Conservation (phyloP, 2,113 vertebrate genomes). For the Gymnorhina tibicen region DNA sequence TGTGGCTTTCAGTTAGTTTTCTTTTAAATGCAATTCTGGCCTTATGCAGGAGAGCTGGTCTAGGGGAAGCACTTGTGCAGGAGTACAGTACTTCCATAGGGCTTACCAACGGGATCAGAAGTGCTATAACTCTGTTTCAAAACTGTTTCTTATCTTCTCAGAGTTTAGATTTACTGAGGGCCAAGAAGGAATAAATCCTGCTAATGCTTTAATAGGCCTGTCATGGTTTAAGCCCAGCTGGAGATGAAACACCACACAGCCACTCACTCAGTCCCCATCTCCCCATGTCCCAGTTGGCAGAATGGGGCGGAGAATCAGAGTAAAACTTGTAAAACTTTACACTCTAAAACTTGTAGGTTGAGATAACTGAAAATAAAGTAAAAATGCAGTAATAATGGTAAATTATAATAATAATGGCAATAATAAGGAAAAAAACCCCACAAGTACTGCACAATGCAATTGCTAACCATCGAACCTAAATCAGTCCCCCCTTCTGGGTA, state of each 20-base stretch:
- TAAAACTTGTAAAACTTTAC: background rate
- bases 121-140: background rate
- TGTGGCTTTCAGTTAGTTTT: background rate
- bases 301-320: background rate
- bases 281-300: rapidly evolving
- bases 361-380: background rate
- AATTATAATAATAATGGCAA: background rate
- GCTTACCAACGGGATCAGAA: background rate
- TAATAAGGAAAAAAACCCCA: background rate
- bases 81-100: background rate
- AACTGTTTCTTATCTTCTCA: background rate
- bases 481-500: rapidly evolving
- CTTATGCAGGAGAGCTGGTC: background rate
- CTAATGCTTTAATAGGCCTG: background rate
- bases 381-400: background rate
- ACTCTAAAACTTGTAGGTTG: background rate
- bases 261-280: rapidly evolving
- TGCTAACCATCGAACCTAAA: rapidly evolving
- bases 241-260: background rate
- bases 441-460: background rate
- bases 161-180: background rate
- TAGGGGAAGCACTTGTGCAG: background rate
- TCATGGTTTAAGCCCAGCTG: background rate
- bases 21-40: background rate
- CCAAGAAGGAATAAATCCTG: background rate